Evolutionary conservation across 2,113 vertebrate genomes (phyloP), one percentile per base, ranked within the genome.

Genomic region (Myiagra hebetior): DNA sequence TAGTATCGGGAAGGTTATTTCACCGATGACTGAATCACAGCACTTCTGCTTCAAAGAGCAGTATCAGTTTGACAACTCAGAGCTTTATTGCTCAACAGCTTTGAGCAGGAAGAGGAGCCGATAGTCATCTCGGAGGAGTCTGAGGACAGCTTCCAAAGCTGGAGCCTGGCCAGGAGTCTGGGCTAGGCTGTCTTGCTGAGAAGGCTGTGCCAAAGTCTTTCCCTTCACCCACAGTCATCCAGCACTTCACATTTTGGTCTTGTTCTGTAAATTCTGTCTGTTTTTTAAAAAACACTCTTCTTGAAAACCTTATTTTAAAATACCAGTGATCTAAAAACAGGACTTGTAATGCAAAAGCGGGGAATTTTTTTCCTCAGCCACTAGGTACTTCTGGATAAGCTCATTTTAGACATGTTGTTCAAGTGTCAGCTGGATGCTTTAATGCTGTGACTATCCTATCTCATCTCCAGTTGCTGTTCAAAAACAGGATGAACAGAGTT

Each of bases 71-170:
- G 91, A 94, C 89, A 96, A 62, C 81, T 91, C 87, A 52, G 76
- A 95, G 84, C 64, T 70, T 86, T 95, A 81, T 94, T 96, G 87
- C 91, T 91, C 94, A 93, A 95, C 64, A 85, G 81, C 89, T 95
- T 83, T 1, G 28, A 96, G 93, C 84, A 79, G 87, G 91, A 95
- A 95, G 77, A 78, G 53, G 77, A 92, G 89, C 80, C 2, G 42
- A 72, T 81, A 75, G 77, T 85, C 78, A 70, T 56, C 94, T 92
- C 7, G 0, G 81, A 89, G 77, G 87, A 95, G 91, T 89, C 26
- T 91, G 84, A 79, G 81, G 69, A 55, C 57, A 70, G 73, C 89
- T 92, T 94, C 91, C 91, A 90, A 62, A 73, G 73, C 92, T 96
- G 92, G 91, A 86, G 53, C 63, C 91, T 52, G 55, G 68, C 93